Evolutionary conservation across 2,113 vertebrate species (phyloP).

Genomic region (Thomomys bottae): DNA sequence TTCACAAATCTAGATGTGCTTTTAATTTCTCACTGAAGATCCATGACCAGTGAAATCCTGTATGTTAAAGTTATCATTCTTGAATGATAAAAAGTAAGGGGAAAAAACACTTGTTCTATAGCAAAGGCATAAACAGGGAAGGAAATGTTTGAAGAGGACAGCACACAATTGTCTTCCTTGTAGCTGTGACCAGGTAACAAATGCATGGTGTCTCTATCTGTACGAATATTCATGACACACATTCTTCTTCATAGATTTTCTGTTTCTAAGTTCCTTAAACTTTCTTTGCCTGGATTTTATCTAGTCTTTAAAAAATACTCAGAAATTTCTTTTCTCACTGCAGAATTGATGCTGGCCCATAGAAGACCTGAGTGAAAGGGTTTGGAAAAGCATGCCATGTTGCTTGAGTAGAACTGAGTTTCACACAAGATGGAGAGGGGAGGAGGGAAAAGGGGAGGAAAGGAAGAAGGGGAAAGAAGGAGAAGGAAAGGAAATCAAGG

Average conservation of each 20-base stretch:
- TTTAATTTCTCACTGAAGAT: neutral
- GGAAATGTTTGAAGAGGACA: rapidly evolving
- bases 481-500: no score
- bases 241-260: neutral
- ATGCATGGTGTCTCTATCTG: neutral
- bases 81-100: no score
- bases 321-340: neutral
- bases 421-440: neutral
- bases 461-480: no score
- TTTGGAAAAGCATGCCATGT: neutral
- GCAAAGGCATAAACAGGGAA: neutral
- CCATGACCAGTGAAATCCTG: neutral
- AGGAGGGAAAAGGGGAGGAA: no score
- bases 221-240: neutral
- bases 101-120: no score
- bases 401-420: neutral
- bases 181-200: neutral
- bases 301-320: neutral
- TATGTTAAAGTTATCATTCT: neutral
- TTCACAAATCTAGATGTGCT: neutral
- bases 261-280: neutral
- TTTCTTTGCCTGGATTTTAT: neutral
- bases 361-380: neutral
- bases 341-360: neutral
- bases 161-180: no score